Evolutionary conservation across 2,113 vertebrate genomes (phyloP).

Genomic region (Nanorana parkeri): DNA sequence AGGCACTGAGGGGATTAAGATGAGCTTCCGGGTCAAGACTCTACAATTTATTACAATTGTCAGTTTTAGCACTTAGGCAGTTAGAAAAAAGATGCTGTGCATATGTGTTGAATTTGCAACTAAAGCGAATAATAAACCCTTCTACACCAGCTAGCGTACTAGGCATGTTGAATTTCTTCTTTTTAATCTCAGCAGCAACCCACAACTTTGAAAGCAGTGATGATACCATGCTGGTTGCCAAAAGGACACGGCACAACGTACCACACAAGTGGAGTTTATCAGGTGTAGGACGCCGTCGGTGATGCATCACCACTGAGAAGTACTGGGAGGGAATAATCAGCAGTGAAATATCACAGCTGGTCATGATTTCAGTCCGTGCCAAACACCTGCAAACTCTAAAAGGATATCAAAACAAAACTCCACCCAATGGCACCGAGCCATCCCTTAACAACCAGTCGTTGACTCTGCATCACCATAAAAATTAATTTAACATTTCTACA

Average conservation of each 20-base stretch:
- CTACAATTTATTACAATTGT: conserved; percentile 47
- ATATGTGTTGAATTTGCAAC: conserved; percentile 49
- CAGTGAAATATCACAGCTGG: conserved; percentile 82
- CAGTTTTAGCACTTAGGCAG: conserved; percentile 35
- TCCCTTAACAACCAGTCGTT: conserved; percentile 74
- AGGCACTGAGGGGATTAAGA: conserved; percentile 39
- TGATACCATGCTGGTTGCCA: conserved; percentile 23
- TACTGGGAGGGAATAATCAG: conserved; percentile 74
- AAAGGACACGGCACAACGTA: conserved; percentile 62
- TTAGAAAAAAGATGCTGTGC: conserved; percentile 23
- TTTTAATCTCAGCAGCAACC: not conserved
- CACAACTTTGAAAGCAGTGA: not conserved
- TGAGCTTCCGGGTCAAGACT: conserved; percentile 43
- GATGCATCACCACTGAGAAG: conserved; percentile 80
- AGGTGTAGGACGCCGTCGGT: conserved; percentile 77
- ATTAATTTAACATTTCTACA: conserved; percentile 77
- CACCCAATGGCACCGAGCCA: conserved; percentile 78
- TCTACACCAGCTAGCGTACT: conserved; percentile 4
- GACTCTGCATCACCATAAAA: conserved; percentile 77
- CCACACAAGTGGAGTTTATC: conserved; percentile 80
- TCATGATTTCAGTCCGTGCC: conserved; percentile 73
- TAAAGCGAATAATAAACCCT: conserved; percentile 31
- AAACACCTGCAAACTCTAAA: conserved; percentile 84
- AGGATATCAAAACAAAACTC: conserved; percentile 83
- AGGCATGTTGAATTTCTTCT: not conserved